Evolutionary conservation across 2,888 invertebrate species (phyloP).

Genomic region (Brenthis hecate): DNA sequence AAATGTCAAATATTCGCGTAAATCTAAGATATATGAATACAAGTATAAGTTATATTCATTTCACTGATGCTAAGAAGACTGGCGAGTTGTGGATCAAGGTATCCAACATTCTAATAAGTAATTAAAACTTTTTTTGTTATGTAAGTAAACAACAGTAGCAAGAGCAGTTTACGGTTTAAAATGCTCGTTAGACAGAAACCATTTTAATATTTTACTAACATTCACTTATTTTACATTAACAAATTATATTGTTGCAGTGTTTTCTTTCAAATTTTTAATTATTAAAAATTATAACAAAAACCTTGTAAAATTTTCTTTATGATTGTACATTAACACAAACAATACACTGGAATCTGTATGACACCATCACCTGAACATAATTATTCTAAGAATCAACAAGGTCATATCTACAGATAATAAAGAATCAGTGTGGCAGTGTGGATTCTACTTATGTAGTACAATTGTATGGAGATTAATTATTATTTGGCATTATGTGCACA

Average conservation of each 20-base stretch:
- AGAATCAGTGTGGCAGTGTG: slow-evolving; percentile 43
- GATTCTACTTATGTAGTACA: neutral
- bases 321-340: slow-evolving; percentile 41
- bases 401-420: slow-evolving; percentile 51
- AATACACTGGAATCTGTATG: slow-evolving; percentile 59
- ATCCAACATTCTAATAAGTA: no score
- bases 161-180: no score
- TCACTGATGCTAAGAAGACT: no score
- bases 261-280: neutral
- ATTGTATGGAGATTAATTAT: slow-evolving; percentile 19
- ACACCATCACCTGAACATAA: slow-evolving; percentile 51
- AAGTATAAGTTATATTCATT: no score
- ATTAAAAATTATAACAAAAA: neutral
- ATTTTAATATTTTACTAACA: no score
- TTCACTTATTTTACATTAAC: neutral
- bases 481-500: slow-evolving; percentile 22
- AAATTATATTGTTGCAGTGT: neutral
- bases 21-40: no score
- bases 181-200: no score
- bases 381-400: slow-evolving; percentile 63
- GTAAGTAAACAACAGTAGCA: no score
- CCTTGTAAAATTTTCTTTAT: slow-evolving; percentile 17
- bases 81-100: no score
- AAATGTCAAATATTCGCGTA: no score
- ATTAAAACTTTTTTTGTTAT: no score